These are phyloP conservation scores for Trachymyrmex cornetzi DNA, from an alignment of 1,140 invertebrate genomes.

Conservation along the genomic window DNA sequence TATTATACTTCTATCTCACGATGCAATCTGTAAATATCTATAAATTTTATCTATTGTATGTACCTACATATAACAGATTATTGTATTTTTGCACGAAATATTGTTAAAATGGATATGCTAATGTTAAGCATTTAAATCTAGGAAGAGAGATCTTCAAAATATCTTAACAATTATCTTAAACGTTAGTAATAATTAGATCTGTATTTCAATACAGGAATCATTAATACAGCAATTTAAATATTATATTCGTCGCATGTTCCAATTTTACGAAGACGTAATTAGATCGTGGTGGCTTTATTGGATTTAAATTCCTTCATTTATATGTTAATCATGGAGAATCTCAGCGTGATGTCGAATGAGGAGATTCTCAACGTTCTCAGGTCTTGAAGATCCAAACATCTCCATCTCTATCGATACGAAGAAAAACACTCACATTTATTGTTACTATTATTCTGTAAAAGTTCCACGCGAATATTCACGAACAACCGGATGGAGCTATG, in stretches of 20 bases:
- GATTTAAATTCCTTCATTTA: conserved; percentile 62
- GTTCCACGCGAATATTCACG: background rate
- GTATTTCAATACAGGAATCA: background rate
- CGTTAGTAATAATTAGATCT: conserved; percentile 12
- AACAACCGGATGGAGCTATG: background rate
- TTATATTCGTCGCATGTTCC: conserved; percentile 23
- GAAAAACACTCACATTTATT: background rate
- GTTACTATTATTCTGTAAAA: conserved; percentile 13
- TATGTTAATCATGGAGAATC: conserved; percentile 54
- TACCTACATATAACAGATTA: background rate
- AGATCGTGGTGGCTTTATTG: conserved; percentile 9
- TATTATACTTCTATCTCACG: background rate
- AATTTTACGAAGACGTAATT: conserved; percentile 43
- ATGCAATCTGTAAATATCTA: background rate
- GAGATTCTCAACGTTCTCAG: background rate
- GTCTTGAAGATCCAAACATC: conserved; percentile 8
- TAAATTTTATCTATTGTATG: background rate
- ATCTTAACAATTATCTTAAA: background rate
- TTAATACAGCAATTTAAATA: conserved; percentile 48
- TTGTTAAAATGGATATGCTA: background rate
- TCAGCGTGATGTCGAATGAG: conserved; percentile 16
- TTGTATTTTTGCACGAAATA: background rate
- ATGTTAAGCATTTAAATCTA: background rate
- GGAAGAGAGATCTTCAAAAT: background rate
- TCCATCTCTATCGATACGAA: background rate